Base-by-base conservation (phyloP, 2,797 vertebrate species). In the Hydrolagus colliei region DNA sequence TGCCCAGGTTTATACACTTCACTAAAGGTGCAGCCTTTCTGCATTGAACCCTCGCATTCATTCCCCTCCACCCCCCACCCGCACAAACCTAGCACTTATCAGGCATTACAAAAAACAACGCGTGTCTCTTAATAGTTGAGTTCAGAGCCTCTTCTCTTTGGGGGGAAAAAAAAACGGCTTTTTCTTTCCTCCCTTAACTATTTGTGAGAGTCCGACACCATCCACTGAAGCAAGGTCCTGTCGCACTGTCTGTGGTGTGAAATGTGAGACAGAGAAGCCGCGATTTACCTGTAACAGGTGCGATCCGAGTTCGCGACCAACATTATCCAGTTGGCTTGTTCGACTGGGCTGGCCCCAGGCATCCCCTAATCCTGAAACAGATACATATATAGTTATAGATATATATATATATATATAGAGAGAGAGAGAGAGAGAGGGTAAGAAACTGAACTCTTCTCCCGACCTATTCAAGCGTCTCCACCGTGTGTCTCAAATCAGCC, bases 301-400 rank as follows among this genome's bases (percentile, higher is more conserved):
- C 5, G 98, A 97, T 89, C 98, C 97, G 78, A 99, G 90, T 74
- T 99, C 97, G 12, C 96, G 94, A 86, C 94, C 95, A 82, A 99
- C 95, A 86, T 97, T 98, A 87, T 98, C 96, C 92, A 97, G 87
- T 1, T 96, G 94, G 78, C 94, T 96, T 85, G 92, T 94, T 86
- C 96, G 92, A 89, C 95, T 96, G n/a, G 97, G 93, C 63, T 97
- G 97, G 78, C 98, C 97, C 97, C 98, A 99, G 0, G 97, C 97
- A 92, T 98, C 97, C 67, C 97, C 97, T 0, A 99, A 95, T 87
- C 98, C 98, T 99, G 91, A 86, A 88, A 88, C 78, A 86, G 41
- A 52, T 52, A 3, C 6, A 27, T 27, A 27, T 27, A 27, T 27
- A 27, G 27, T 27, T 27, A 27, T 27, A 27, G 27, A 27, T 27